Percentiles rank a stretch among this genome's conserved stretches.
These are phyloP conservation scores for Drosophila mojavensis DNA, from an alignment of 1,140 invertebrate species.

Conservation along the genomic window DNA sequence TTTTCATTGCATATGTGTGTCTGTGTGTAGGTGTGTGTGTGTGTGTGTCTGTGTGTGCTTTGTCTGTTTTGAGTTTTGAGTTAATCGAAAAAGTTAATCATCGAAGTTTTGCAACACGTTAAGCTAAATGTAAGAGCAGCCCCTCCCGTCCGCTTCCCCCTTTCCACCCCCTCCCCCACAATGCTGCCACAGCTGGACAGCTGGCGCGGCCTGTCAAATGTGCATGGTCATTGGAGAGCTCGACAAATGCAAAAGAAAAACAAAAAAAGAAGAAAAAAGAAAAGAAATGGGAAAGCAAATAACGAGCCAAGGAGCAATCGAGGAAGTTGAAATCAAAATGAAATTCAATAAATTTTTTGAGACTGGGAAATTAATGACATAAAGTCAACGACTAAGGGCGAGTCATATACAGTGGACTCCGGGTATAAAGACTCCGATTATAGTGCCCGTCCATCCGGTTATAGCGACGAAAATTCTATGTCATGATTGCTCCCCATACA, in stretches of 20 bases:
- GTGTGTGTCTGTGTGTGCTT: conserved; percentile 34
- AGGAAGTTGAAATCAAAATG: too few relatives aligned
- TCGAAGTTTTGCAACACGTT: conserved; percentile 70
- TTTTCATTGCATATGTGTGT: conserved; percentile 56
- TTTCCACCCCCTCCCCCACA: too few relatives aligned
- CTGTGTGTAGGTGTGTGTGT: conserved; percentile 10
- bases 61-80: conserved; percentile 70
- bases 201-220: conserved; percentile 23
- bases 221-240: conserved; percentile 57
- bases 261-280: too few relatives aligned
- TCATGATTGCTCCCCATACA: too few relatives aligned
- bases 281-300: not conserved
- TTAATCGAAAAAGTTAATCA: conserved; percentile 82
- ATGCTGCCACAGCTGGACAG: too few relatives aligned
- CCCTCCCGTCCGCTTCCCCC: not conserved
- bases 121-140: conserved; percentile 36
- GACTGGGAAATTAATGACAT: too few relatives aligned
- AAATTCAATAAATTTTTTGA: too few relatives aligned
- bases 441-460: too few relatives aligned
- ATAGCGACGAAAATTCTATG: too few relatives aligned
- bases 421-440: too few relatives aligned
- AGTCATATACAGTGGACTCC: too few relatives aligned
- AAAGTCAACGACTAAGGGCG: too few relatives aligned
- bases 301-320: not conserved
- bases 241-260: not conserved